phyloP scores from a whole-genome alignment of 2,113 vertebrate genomes.

The Rhineura floridana region DNA sequence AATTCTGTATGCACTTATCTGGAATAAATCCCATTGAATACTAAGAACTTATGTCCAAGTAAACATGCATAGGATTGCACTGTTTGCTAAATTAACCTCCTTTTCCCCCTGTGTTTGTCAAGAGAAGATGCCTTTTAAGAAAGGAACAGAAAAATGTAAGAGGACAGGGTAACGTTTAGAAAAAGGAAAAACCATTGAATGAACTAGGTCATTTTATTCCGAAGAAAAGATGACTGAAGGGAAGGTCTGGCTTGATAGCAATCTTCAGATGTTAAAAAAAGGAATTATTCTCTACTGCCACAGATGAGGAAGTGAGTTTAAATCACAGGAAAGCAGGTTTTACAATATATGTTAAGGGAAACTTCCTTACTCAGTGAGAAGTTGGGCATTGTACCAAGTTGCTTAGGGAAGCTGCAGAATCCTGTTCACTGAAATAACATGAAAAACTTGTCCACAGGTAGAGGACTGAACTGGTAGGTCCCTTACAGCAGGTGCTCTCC shows the following conservation, averaged over 20 bases:
- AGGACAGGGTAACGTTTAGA: neutral
- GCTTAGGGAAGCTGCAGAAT: neutral
- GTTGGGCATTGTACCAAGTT: neutral
- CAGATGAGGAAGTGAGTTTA: conserved; percentile 1
- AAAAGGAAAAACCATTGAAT: neutral
- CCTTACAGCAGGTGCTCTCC: too few relatives aligned
- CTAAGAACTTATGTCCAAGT: too few relatives aligned
- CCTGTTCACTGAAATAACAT: neutral
- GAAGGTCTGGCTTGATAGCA: neutral
- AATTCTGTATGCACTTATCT: too few relatives aligned
- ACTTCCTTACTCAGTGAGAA: neutral
- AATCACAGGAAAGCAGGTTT: conserved; percentile 1
- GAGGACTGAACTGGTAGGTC: neutral
- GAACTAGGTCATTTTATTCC: neutral
- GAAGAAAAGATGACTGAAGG: neutral
- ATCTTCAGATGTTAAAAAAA: neutral
- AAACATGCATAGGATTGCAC: neutral
- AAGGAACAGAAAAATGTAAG: neutral
- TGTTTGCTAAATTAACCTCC: neutral
- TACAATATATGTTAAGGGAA: neutral
- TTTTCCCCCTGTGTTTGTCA: neutral
- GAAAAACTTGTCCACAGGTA: neutral
- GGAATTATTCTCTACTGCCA: neutral
- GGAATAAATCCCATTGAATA: too few relatives aligned
- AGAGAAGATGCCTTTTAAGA: neutral